Evolutionary conservation across 2,113 vertebrate species (phyloP).

Genomic region (Brachypodius melanocephalos): DNA sequence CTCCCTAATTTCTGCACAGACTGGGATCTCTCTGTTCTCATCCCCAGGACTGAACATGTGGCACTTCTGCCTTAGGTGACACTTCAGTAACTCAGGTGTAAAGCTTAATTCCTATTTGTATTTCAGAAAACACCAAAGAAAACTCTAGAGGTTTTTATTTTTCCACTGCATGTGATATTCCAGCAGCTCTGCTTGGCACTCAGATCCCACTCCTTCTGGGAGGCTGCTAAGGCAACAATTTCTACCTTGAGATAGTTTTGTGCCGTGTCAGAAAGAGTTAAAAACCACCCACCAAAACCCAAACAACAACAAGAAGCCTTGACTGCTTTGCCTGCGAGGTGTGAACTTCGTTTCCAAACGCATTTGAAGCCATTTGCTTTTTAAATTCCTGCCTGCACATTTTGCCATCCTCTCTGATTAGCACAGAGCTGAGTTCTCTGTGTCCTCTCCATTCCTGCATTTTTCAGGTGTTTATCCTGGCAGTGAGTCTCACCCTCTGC

Average conservation of each 20-base stretch:
- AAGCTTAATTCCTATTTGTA: not conserved
- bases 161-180: rapidly evolving
- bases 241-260: not conserved
- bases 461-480: not conserved
- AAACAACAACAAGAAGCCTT: not conserved
- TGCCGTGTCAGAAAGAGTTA: not conserved
- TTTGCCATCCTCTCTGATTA: not conserved
- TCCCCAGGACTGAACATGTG: not conserved
- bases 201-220: not conserved
- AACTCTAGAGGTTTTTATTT: not conserved
- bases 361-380: conserved; percentile 11
- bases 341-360: not conserved
- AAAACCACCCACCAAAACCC: not conserved
- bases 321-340: not conserved
- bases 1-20: rapidly evolving
- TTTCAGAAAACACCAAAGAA: not conserved
- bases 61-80: rapidly evolving
- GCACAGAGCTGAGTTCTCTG: not conserved
- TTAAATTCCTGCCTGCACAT: not conserved
- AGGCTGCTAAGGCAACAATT: not conserved
- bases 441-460: rapidly evolving
- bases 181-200: not conserved
- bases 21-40: not conserved
- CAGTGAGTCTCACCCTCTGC: rapidly evolving
- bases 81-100: not conserved